These are phyloP conservation scores for Andrena flavipes DNA, from an alignment of 2,888 invertebrate genomes.

Conservation along the genomic window DNA sequence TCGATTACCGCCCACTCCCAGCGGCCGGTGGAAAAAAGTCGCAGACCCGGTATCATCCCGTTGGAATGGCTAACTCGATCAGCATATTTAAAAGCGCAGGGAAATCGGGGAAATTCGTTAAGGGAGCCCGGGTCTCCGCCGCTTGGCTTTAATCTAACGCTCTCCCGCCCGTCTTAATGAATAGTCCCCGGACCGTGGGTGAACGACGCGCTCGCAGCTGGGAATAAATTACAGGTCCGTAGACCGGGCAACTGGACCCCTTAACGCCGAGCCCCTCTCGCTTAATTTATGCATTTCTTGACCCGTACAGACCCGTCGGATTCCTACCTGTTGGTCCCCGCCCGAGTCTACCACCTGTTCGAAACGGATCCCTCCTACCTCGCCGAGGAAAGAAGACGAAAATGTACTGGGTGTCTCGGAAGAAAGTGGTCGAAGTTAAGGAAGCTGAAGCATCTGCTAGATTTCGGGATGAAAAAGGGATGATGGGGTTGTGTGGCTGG, in stretches of 20 bases:
- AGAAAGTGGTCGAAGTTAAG: background rate
- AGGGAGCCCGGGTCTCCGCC: conserved; percentile 33
- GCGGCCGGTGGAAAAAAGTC: conserved; percentile 45
- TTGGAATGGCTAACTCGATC: conserved; percentile 56
- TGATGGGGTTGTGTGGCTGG: no score
- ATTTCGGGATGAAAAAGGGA: background rate
- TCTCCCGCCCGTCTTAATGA: conserved; percentile 64
- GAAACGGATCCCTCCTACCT: conserved; percentile 49
- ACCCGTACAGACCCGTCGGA: conserved; percentile 57
- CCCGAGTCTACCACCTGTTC: conserved; percentile 67
- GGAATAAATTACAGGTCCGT: conserved; percentile 66
- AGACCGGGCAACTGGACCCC: conserved; percentile 52
- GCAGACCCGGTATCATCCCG: conserved; percentile 53
- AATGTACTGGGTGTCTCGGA: background rate
- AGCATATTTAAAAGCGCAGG: conserved; percentile 58
- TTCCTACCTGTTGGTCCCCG: conserved; percentile 74
- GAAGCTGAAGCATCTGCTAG: background rate
- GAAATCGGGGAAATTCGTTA: conserved; percentile 63
- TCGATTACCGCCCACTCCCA: conserved; percentile 47
- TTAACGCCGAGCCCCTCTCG: conserved; percentile 52
- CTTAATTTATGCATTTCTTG: conserved; percentile 75
- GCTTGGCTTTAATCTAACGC: conserved; percentile 47
- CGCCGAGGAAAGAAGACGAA: conserved; percentile 5
- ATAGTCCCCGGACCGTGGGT: conserved; percentile 46
- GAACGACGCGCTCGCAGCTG: conserved; percentile 51